A percentile compares a stretch with the other conserved stretches of the same genome.
Evolutionary conservation across 2,113 vertebrate genomes (phyloP).

Genomic region (Ptilorrhoa leucosticta): DNA sequence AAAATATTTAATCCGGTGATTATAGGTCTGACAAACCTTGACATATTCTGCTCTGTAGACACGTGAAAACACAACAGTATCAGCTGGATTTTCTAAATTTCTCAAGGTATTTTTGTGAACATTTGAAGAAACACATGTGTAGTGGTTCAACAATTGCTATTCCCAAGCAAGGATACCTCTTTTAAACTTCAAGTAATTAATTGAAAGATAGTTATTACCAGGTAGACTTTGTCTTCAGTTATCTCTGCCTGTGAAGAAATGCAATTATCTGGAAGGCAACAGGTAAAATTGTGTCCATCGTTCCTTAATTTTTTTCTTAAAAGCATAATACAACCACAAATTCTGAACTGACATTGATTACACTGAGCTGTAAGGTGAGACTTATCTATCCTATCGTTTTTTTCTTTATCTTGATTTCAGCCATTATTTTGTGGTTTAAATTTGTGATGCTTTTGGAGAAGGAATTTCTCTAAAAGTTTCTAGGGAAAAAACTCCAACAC

Average conservation of each 20-base stretch:
- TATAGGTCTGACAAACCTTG: neutral
- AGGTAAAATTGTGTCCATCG: neutral
- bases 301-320: neutral
- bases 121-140: neutral
- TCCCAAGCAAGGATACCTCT: neutral
- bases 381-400: neutral
- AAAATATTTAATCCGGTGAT: neutral
- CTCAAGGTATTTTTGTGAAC: neutral
- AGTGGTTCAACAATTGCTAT: neutral
- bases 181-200: neutral
- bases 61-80: neutral
- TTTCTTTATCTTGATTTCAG: neutral
- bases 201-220: neutral
- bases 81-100: constrained; percentile 2
- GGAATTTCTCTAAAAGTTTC: neutral
- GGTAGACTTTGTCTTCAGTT: neutral
- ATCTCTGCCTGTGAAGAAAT: neutral
- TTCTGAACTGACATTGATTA: neutral
- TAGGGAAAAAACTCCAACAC: neutral
- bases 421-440: neutral
- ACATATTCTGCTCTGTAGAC: neutral
- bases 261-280: neutral
- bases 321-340: neutral
- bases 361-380: neutral
- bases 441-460: neutral